Evolutionary conservation across 2,888 invertebrate species (phyloP), one percentile per base, ranked within the genome.

Genomic region (Drosophila ochracea): DNA sequence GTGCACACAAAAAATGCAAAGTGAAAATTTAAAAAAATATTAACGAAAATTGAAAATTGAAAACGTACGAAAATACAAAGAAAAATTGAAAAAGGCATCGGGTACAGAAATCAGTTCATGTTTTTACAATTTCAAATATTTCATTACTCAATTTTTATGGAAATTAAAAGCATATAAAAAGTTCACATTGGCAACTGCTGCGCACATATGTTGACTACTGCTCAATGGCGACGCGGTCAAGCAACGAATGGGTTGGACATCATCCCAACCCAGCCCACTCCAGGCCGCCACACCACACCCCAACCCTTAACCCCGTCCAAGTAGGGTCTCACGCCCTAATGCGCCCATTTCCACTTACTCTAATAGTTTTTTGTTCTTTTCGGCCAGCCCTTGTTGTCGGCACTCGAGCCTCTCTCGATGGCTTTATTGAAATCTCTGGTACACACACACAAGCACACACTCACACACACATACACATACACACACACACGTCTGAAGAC

Each of bases 301-400:
- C 55, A 28, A 11, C 7, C 28, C n/a, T 39, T 57, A 39, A 39
- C n/a, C 39, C 30, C n/a, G 39, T 57, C 37, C 55, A n/a, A 28
- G 47, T 16, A 2, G 47, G 47, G 25, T 25, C 37, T 19, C 59
- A 67, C 80, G 84, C 76, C 73, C 67, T 84, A 79, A 85, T 85
- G 82, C 86, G 84, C 80, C 88, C 88, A 88, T 81, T 85, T 89
- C 82, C 90, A 90, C 84, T 88, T 87, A 81, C 80, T 81, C 88
- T 85, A 84, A 88, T 90, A 88, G 90, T 88, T 79, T 85, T 76
- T 79, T 72, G 64, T 73, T 78, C 73, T 76, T 84, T 77, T 77
- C 60, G 43, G 76, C 50, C 66, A 62, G 76, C 82, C 72, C 84
- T 84, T 82, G 64, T 66, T 37, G 65, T 73, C 76, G 41, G 43